Percentiles rank a stretch among this genome's conserved stretches.
Conservation (phyloP, 2,797 vertebrate genomes). For the Carcharodon carcharias region DNA sequence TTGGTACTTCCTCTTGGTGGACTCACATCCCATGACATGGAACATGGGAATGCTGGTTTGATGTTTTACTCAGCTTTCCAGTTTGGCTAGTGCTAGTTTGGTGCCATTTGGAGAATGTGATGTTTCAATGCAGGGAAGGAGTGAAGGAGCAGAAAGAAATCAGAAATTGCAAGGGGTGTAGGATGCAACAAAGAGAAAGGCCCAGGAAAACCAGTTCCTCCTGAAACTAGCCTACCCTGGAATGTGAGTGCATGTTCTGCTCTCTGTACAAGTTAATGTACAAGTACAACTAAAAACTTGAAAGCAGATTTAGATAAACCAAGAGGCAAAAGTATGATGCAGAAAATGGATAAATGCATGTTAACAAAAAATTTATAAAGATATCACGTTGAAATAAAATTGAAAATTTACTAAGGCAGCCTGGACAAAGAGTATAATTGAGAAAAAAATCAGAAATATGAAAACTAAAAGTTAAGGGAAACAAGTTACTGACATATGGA, state of each 20-base stretch:
- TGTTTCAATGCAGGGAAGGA: background rate
- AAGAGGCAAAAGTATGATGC: background rate
- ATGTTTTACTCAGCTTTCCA: background rate
- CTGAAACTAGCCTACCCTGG: background rate
- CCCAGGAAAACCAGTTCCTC: background rate
- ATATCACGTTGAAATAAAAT: background rate
- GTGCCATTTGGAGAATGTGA: background rate
- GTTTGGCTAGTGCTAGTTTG: background rate
- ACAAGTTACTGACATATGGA: background rate
- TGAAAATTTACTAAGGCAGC: background rate
- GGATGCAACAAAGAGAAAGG: background rate
- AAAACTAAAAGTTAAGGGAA: background rate
- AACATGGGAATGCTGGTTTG: background rate
- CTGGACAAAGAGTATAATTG: background rate
- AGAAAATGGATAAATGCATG: background rate
- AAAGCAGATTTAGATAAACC: background rate
- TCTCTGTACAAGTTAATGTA: background rate
- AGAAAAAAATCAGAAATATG: background rate
- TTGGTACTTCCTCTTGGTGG: background rate
- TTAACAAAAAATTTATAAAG: background rate
- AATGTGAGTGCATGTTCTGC: background rate
- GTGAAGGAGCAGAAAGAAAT: background rate
- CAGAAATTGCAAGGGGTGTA: background rate
- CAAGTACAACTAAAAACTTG: background rate
- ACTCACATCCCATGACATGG: background rate